These are phyloP conservation scores for Tinamus major DNA, from an alignment of 2,797 vertebrate species.

Conservation along the genomic window DNA sequence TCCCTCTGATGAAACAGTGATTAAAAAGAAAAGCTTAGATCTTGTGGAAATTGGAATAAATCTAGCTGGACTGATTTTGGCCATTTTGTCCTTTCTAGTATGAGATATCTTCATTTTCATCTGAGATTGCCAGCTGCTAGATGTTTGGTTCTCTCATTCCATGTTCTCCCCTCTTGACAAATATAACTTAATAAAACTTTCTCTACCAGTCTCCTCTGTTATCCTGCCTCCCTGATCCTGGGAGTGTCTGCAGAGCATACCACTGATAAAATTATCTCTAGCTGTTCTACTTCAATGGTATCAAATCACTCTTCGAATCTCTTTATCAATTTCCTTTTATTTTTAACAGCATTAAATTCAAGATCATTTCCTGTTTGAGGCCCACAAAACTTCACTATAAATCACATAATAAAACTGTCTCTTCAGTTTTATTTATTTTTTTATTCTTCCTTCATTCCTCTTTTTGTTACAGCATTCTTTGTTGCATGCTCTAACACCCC, in stretches of 20 bases:
- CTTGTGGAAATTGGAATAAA: not conserved
- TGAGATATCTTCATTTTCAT: not conserved
- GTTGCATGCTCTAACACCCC: not conserved
- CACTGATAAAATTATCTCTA: slow-evolving; percentile 29
- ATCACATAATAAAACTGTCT: slow-evolving; percentile 25
- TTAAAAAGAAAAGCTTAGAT: not conserved
- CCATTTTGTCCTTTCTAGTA: not conserved
- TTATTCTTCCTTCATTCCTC: slow-evolving; percentile 3
- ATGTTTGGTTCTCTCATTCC: not conserved
- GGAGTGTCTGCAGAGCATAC: not conserved
- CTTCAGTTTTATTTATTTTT: not conserved
- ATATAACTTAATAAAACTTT: slow-evolving; percentile 27
- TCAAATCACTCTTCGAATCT: slow-evolving; percentile 7
- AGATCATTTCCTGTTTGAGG: slow-evolving; percentile 40
- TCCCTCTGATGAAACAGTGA: not conserved
- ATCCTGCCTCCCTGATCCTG: not conserved
- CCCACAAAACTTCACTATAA: slow-evolving; percentile 44
- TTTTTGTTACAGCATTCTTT: slow-evolving; percentile 17
- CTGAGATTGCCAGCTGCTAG: not conserved
- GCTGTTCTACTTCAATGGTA: not conserved
- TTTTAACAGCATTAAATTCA: slow-evolving; percentile 37
- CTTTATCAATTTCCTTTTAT: slow-evolving; percentile 2
- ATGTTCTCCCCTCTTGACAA: not conserved
- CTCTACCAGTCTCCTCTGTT: not conserved
- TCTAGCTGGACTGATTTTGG: not conserved